Percentiles rank a stretch among this genome's conserved stretches.
Evolutionary conservation across 2,113 vertebrate species (phyloP).

Genomic region (Stigmatopora nigra): DNA sequence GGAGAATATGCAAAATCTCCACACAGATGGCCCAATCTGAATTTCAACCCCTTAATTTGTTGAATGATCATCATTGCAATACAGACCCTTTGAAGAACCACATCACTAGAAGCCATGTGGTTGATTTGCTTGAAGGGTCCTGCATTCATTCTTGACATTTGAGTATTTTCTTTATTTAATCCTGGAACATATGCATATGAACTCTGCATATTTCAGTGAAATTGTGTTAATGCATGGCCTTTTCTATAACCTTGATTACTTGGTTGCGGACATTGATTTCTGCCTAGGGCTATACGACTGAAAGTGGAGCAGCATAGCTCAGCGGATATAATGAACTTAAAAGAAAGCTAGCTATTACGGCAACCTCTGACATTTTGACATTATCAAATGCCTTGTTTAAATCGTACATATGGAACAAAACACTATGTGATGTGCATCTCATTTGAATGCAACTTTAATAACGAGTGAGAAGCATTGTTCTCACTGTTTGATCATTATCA

Average conservation of each 20-base stretch:
- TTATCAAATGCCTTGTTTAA: constrained; percentile 63
- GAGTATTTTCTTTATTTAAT: constrained; percentile 58
- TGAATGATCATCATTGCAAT: constrained; percentile 35
- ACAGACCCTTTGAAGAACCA: constrained; percentile 14
- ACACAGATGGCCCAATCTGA: no score
- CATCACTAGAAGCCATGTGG: constrained; percentile 31
- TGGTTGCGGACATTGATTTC: constrained; percentile 67
- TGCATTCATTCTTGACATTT: constrained; percentile 66
- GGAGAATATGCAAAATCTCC: no score
- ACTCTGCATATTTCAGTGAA: constrained; percentile 62
- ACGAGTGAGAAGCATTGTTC: constrained; percentile 26
- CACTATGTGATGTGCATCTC: constrained; percentile 27
- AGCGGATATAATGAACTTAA: constrained; percentile 60
- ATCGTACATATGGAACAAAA: constrained; percentile 49
- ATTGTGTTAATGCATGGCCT: constrained; percentile 62
- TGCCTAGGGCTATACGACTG: constrained; percentile 52
- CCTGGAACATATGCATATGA: constrained; percentile 58
- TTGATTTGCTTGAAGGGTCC: constrained; percentile 46
- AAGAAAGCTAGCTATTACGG: constrained; percentile 54
- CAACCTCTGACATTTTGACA: constrained; percentile 68
- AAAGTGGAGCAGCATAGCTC: constrained; percentile 57
- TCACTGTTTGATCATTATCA: constrained; percentile 12
- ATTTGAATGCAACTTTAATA: constrained; percentile 59
- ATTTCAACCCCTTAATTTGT: background rate
- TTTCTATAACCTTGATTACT: constrained; percentile 67